Evolutionary conservation across 1,140 invertebrate genomes (phyloP), one percentile per base, ranked within the genome.

Genomic region (Leptopilina boulardi): DNA sequence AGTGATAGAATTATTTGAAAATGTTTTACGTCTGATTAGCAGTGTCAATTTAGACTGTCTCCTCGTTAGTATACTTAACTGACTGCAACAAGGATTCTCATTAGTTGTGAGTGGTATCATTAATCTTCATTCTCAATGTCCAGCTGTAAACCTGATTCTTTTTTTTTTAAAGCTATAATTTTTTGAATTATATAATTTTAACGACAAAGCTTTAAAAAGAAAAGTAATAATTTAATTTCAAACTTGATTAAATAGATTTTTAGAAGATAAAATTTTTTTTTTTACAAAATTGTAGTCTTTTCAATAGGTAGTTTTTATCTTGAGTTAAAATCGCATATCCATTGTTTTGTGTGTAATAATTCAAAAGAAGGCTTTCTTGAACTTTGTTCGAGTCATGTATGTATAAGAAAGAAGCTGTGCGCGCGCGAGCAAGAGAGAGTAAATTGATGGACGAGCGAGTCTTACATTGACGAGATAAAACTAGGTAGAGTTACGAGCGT

Each of bases 401-500:
- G n/a, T n/a, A n/a, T n/a, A n/a, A n/a, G n/a, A n/a, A 66, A 66
- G 59, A 66, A 66, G 23, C 26, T 30, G 59, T 23, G n/a, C n/a
- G n/a, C n/a, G n/a, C n/a, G n/a, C n/a, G n/a, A n/a, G n/a, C n/a
- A n/a, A n/a, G n/a, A n/a, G n/a, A n/a, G 59, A 66, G 23, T 66
- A 66, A 66, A 66, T 66, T 66, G 59, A 66, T 66, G 26, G 26
- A 66, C 59, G 59, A 30, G 23, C 23, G 26, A 66, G 59, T 13
- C 23, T 30, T 66, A 66, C 59, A 66, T 66, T 30, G 59, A 66
- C 23, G 59, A 66, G 59, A 66, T 66, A 66, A 66, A 70, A 59
- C 76, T 77, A 74, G 71, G 74, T 72, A 79, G 79, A 82, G 76
- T 82, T 86, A 86, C 81, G 84, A 84, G 81, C 80, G 77, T 80